A percentile compares a stretch with the other conserved stretches of the same genome.
These are phyloP conservation scores for Eptesicus fuscus DNA, from an alignment of 2,113 vertebrate genomes.

Conservation along the genomic window DNA sequence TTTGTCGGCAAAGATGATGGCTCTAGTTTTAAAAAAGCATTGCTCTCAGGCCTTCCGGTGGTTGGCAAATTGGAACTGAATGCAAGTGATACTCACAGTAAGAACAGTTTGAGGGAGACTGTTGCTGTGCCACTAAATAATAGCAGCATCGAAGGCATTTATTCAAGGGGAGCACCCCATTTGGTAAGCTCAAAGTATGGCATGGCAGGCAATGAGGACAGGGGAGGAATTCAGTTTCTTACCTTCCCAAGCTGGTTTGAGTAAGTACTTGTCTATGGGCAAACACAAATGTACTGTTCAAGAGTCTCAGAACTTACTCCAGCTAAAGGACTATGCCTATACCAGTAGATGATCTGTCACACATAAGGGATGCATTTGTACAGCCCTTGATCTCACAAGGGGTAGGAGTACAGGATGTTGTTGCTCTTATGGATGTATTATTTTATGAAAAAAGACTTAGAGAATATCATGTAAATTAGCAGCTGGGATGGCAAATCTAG, in stretches of 20 bases:
- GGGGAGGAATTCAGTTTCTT: slow-evolving; percentile 83
- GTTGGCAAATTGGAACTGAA: slow-evolving; percentile 85
- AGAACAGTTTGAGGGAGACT: too few relatives aligned
- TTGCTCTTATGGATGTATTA: slow-evolving; percentile 90
- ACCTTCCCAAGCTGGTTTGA: slow-evolving; percentile 95
- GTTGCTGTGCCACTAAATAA: too few relatives aligned
- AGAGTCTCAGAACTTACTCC: slow-evolving; percentile 83
- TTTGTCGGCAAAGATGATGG: slow-evolving; percentile 90
- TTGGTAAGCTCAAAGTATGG: too few relatives aligned
- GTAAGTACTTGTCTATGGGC: slow-evolving; percentile 89
- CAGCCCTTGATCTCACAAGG: slow-evolving; percentile 85
- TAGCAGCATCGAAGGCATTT: too few relatives aligned
- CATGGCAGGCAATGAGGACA: too few relatives aligned
- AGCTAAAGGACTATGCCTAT: slow-evolving; percentile 90
- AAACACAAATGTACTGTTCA: slow-evolving; percentile 86
- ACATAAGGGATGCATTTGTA: slow-evolving; percentile 87
- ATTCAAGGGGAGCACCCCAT: too few relatives aligned
- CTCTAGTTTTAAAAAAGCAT: slow-evolving; percentile 89
- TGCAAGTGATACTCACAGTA: too few relatives aligned
- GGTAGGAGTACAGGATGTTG: slow-evolving; percentile 84
- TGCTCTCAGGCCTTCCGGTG: slow-evolving; percentile 95
- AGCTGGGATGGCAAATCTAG: slow-evolving; percentile 90
- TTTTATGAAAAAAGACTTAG: slow-evolving; percentile 94
- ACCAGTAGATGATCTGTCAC: slow-evolving; percentile 86
- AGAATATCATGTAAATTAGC: slow-evolving; percentile 95